These are phyloP conservation scores for Machimus rusticus DNA, from an alignment of 2,888 invertebrate genomes.

Conservation along the genomic window DNA sequence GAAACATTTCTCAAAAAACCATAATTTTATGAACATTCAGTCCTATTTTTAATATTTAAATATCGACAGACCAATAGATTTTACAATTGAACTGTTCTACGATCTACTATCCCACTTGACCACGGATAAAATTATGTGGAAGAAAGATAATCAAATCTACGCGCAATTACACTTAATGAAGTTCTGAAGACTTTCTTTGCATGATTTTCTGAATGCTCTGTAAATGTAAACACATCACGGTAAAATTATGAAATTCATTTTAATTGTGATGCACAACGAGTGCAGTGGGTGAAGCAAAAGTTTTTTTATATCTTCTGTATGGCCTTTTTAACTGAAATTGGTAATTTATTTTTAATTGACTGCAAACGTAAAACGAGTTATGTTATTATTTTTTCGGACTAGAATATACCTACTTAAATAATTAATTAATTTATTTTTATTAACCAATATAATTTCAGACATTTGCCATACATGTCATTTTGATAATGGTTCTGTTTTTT, in stretches of 20 bases:
- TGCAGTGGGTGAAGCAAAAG: slow-evolving; percentile 59
- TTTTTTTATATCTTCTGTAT: background rate
- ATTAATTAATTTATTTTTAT: no score
- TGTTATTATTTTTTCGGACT: no score
- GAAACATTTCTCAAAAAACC: no score
- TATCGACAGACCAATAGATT: no score
- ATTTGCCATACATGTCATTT: no score
- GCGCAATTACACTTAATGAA: background rate
- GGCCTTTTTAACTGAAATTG: background rate
- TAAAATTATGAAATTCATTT: slow-evolving; percentile 29
- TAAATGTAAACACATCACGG: background rate
- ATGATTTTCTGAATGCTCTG: background rate
- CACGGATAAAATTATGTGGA: background rate
- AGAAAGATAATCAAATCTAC: background rate
- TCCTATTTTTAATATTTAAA: no score
- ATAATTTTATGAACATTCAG: no score
- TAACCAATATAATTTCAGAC: no score
- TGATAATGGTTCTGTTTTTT: no score
- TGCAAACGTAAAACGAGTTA: no score
- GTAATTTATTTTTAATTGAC: background rate
- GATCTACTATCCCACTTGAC: background rate
- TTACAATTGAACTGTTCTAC: background rate
- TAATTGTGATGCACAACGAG: slow-evolving; percentile 56
- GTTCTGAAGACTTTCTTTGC: slow-evolving; percentile 16
- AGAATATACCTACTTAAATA: no score